These are phyloP conservation scores for Pica pica DNA, from an alignment of 2,113 vertebrate species.

Conservation along the genomic window DNA sequence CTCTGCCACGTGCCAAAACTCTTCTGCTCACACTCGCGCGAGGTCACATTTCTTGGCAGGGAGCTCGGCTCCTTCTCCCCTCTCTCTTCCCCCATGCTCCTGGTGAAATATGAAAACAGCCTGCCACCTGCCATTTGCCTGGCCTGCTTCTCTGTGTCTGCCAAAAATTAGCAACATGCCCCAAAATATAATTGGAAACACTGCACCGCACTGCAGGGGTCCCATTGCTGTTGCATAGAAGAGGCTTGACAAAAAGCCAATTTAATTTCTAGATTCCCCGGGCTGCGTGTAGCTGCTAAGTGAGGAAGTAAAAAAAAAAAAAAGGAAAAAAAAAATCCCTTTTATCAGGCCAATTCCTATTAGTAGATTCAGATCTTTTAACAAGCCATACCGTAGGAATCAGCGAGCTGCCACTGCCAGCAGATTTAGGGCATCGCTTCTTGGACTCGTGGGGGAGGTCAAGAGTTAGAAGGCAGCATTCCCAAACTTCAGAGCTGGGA, in stretches of 20 bases:
- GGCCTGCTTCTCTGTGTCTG: conserved; percentile 24
- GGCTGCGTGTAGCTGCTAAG: conserved; percentile 18
- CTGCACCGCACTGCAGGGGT: conserved; percentile 41
- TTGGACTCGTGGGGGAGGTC: not conserved
- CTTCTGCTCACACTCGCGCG: not conserved
- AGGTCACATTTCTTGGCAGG: conserved; percentile 29
- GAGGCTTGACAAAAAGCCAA: conserved; percentile 51
- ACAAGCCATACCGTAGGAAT: not conserved
- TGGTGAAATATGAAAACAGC: conserved; percentile 39
- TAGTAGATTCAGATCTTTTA: conserved; percentile 37
- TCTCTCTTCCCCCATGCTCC: conserved; percentile 16
- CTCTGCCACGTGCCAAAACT: not conserved
- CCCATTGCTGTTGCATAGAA: conserved; percentile 22
- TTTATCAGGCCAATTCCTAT: conserved; percentile 53
- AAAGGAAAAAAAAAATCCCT: not conserved
- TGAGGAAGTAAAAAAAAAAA: not conserved
- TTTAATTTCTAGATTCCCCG: conserved; percentile 49
- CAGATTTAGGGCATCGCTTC: conserved; percentile 11
- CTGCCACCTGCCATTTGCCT: conserved; percentile 62
- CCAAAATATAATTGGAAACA: conserved; percentile 64
- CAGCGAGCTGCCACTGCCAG: not conserved
- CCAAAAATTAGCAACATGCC: conserved; percentile 58
- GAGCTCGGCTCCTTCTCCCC: not conserved
- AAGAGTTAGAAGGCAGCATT: not conserved
- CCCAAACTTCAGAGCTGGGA: not conserved